Evolutionary conservation across 2,888 invertebrate species (phyloP).

Genomic region (Colostygia pectinataria): DNA sequence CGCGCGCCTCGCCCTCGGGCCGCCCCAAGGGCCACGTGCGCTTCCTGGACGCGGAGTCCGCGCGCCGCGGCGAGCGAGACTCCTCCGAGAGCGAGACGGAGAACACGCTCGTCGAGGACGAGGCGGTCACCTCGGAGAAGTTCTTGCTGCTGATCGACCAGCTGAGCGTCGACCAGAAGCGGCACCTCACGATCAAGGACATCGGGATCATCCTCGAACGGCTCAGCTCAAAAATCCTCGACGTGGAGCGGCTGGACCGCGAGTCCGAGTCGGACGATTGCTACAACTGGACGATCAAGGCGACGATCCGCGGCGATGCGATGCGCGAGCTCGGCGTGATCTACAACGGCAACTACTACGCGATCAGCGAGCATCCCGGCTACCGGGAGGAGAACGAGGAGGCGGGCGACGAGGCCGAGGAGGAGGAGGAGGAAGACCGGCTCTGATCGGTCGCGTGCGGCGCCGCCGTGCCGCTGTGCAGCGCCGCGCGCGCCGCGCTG

Average conservation of each 20-base stretch:
- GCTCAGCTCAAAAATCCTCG: conserved; percentile 95
- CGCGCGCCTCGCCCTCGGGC: conserved; percentile 86
- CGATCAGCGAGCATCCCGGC: conserved; percentile 96
- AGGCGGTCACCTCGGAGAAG: conserved; percentile 94
- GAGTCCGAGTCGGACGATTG: conserved; percentile 97
- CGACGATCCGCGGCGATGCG: conserved; percentile 95
- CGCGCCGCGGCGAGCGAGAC: conserved; percentile 87
- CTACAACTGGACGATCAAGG: conserved; percentile 98
- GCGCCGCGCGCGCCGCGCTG: conserved; percentile 40
- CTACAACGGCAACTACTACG: conserved; percentile 97
- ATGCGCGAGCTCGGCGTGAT: conserved; percentile 95
- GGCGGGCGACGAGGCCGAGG: conserved; percentile 91
- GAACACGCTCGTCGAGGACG: conserved; percentile 96
- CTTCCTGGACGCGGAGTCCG: conserved; percentile 90
- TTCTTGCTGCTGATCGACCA: conserved; percentile 96
- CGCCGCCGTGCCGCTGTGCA: conserved; percentile 71
- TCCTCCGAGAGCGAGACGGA: conserved; percentile 97
- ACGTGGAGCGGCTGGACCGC: conserved; percentile 95
- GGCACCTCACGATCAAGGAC: conserved; percentile 96
- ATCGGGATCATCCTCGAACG: conserved; percentile 97
- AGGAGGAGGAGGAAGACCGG: conserved; percentile 90
- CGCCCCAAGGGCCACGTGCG: conserved; percentile 91
- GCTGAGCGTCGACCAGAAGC: conserved; percentile 95
- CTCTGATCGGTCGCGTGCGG: conserved; percentile 84
- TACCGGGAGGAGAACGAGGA: conserved; percentile 95